These are phyloP conservation scores for Micropoecilia bifurca DNA, from an alignment of 2,797 vertebrate genomes.

Conservation along the genomic window DNA sequence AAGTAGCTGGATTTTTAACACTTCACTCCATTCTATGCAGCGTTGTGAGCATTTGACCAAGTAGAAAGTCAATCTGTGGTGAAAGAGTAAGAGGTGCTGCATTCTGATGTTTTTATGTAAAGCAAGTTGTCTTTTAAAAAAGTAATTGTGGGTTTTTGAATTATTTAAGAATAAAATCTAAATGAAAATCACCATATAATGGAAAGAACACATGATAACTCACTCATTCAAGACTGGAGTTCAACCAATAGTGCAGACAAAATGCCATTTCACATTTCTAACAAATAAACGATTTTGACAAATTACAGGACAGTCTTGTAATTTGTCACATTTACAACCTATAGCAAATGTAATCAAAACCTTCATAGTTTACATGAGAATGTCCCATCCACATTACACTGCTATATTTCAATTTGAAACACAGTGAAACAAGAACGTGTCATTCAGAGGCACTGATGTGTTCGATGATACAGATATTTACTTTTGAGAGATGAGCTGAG, in stretches of 20 bases:
- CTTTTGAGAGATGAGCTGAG: no score
- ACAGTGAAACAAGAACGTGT: no score
- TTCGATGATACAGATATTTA: no score
- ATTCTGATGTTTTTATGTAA: slow-evolving; percentile 15
- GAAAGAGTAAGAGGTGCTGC: slow-evolving; percentile 16
- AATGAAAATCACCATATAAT: not conserved
- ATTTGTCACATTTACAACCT: no score
- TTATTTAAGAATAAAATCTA: not conserved
- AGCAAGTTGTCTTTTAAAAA: not conserved
- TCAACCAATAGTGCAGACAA: not conserved
- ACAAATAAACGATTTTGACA: not conserved
- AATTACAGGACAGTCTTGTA: no score
- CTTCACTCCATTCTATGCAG: slow-evolving; percentile 11
- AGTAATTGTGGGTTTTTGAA: not conserved
- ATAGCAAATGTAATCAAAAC: no score
- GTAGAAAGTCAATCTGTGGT: slow-evolving; percentile 18
- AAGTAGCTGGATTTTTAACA: not conserved
- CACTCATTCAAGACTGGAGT: not conserved
- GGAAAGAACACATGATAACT: not conserved
- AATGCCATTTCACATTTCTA: not conserved
- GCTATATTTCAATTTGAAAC: no score
- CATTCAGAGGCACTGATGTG: no score
- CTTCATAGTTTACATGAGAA: no score
- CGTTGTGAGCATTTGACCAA: slow-evolving; percentile 34
- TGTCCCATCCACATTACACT: no score